These are phyloP conservation scores for Amaurobius ferox DNA, from an alignment of 2,888 invertebrate genomes.

Conservation along the genomic window DNA sequence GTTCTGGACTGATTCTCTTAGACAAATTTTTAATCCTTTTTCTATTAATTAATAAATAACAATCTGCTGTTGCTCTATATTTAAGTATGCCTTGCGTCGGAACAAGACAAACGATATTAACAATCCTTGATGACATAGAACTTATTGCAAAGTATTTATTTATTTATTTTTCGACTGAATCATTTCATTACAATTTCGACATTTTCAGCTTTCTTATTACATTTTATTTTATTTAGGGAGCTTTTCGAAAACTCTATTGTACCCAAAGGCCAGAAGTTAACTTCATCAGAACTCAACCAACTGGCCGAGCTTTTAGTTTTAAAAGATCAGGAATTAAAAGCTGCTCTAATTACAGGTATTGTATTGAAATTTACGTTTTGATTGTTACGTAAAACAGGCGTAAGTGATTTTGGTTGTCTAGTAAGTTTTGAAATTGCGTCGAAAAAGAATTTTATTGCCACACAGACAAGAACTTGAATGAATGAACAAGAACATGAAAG, in stretches of 20 bases:
- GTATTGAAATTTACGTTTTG: background rate
- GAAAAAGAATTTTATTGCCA: no score
- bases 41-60: no score
- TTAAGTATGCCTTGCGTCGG: slow-evolving; percentile 40
- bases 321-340: slow-evolving; percentile 92
- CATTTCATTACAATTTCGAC: no score
- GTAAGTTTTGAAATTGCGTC: no score
- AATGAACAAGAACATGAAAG: no score
- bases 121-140: slow-evolving; percentile 73
- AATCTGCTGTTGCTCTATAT: no score
- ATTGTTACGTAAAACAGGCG: no score
- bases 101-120: slow-evolving; percentile 60
- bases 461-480: no score
- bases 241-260: slow-evolving; percentile 95
- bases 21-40: no score
- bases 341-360: slow-evolving; percentile 80
- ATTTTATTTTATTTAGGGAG: slow-evolving; percentile 82
- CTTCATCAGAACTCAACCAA: slow-evolving; percentile 85
- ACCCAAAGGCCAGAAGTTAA: slow-evolving; percentile 82
- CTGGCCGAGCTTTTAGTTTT: slow-evolving; percentile 90
- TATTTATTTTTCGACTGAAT: no score
- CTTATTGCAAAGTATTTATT: slow-evolving; percentile 73
- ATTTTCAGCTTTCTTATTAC: background rate
- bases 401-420: no score
- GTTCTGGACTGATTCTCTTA: no score